These are phyloP conservation scores for Eupithecia tripunctaria DNA, from an alignment of 2,888 invertebrate genomes.

Conservation along the genomic window DNA sequence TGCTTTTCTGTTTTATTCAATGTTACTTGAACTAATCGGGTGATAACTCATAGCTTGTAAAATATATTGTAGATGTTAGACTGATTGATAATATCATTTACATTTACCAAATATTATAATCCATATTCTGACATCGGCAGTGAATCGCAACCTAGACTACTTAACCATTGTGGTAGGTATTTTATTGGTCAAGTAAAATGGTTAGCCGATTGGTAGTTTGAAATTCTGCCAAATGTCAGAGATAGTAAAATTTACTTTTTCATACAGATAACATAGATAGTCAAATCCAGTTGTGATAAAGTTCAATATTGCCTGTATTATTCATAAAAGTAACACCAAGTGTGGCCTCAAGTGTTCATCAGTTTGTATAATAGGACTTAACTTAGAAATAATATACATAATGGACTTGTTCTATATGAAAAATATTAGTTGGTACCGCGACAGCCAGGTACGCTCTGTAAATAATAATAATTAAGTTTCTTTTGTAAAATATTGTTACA, in stretches of 20 bases:
- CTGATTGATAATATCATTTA: slow-evolving; percentile 21
- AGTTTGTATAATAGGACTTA: slow-evolving; percentile 46
- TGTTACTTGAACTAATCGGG: slow-evolving; percentile 17
- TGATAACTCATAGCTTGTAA: slow-evolving; percentile 20
- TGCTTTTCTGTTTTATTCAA: slow-evolving; percentile 10
- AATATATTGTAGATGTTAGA: slow-evolving; percentile 21
- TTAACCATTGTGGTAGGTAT: not conserved
- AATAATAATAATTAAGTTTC: slow-evolving; percentile 79
- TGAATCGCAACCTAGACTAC: not conserved
- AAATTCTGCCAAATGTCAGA: not conserved
- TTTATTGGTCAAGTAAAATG: not conserved
- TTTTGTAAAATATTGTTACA: slow-evolving; percentile 73
- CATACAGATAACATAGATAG: slow-evolving; percentile 5
- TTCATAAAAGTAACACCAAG: slow-evolving; percentile 45
- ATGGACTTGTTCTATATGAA: slow-evolving; percentile 37
- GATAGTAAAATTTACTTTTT: not conserved
- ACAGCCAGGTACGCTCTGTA: slow-evolving; percentile 74
- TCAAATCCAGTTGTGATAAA: not conserved
- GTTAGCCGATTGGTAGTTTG: not conserved
- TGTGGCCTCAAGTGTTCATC: slow-evolving; percentile 77
- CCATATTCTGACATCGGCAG: not conserved
- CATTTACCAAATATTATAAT: not conserved
- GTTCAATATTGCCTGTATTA: slow-evolving; percentile 18
- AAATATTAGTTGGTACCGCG: slow-evolving; percentile 54
- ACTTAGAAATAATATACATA: slow-evolving; percentile 48